phyloP scores from a whole-genome alignment of 2,113 vertebrate genomes.

The Climacteris rufus region DNA sequence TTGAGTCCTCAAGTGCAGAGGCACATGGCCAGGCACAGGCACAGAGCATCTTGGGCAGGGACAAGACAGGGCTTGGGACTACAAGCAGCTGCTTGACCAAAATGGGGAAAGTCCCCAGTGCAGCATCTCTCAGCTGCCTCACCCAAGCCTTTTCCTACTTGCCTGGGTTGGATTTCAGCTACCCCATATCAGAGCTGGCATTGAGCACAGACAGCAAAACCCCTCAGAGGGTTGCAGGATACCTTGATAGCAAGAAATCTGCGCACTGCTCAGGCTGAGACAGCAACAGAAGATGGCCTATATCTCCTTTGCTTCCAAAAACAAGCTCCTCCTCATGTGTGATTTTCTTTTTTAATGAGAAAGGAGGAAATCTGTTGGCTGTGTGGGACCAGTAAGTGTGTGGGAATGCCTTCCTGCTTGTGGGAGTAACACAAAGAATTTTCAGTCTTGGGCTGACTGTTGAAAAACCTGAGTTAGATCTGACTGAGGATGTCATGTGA shows the following conservation, averaged over 20 bases:
- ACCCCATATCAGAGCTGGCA: not conserved
- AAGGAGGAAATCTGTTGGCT: not conserved
- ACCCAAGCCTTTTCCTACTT: not conserved
- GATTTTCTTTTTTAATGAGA: not conserved
- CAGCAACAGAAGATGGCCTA: not conserved
- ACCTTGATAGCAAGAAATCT: not conserved
- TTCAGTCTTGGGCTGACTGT: not conserved
- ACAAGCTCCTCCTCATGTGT: not conserved
- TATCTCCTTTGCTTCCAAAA: not conserved
- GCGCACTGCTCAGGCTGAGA: not conserved
- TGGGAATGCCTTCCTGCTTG: not conserved
- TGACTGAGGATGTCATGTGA: not conserved
- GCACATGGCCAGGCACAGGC: not conserved
- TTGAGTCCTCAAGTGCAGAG: no score
- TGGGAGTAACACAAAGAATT: not conserved
- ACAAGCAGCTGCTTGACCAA: not conserved
- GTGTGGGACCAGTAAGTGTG: not conserved
- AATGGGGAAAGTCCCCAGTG: not conserved
- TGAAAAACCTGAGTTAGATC: not conserved
- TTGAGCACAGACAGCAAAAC: not conserved
- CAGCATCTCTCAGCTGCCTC: not conserved
- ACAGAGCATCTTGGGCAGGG: not conserved
- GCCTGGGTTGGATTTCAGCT: not conserved
- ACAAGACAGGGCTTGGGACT: not conserved
- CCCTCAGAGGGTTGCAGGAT: not conserved